Evolutionary conservation across 2,888 invertebrate species (phyloP).

Genomic region (Netelia fuscicornis): DNA sequence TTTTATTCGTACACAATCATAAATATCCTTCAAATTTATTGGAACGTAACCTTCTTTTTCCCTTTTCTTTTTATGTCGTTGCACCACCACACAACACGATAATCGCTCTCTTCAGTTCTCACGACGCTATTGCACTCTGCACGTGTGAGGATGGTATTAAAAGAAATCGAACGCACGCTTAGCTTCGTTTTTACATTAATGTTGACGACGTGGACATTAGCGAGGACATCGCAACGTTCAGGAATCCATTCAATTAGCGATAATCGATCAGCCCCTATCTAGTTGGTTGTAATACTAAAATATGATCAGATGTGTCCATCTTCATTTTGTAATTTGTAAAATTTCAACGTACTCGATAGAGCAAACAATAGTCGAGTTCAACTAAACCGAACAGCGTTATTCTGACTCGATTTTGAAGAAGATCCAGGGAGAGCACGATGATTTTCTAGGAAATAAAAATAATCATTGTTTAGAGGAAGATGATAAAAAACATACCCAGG

Average conservation of each 20-base stretch:
- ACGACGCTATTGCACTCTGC: conserved; percentile 21
- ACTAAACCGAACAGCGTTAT: conserved; percentile 49
- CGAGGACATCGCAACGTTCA: background rate
- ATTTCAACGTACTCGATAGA: no score
- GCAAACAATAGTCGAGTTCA: conserved; percentile 26
- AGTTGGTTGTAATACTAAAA: no score
- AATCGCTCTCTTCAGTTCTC: background rate
- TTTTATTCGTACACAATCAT: background rate
- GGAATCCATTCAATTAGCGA: background rate
- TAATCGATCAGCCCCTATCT: background rate
- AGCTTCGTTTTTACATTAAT: background rate
- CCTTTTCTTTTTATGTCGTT: background rate
- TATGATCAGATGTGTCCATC: background rate
- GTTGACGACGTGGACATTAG: conserved; percentile 6
- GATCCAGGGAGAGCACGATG: conserved; percentile 45
- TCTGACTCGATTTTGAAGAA: conserved; percentile 42
- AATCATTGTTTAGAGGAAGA: no score
- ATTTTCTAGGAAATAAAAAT: conserved; percentile 21
- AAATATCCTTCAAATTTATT: background rate
- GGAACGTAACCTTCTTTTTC: background rate
- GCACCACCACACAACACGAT: background rate
- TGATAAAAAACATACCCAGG: background rate
- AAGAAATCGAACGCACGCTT: background rate
- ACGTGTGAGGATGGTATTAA: background rate
- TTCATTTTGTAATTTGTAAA: background rate